Base-by-base conservation (phyloP, 2,797 vertebrate species). In the Sciurus vulgaris region DNA sequence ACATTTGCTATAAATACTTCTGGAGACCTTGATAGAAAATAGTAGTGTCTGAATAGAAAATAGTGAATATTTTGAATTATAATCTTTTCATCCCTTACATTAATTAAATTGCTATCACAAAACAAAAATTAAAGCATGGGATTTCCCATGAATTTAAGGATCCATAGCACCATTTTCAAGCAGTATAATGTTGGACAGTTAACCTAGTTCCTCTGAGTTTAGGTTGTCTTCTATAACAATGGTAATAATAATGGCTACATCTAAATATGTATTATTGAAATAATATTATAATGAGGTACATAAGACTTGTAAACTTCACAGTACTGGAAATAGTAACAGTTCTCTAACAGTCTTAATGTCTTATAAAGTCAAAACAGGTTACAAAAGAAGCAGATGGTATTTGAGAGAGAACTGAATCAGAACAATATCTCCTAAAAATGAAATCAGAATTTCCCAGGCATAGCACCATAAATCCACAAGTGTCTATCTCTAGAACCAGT, bases 401-500 rank as follows among this genome's bases (percentile, higher is more conserved):
- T 81, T 93, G 73, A 78, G 38, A 87, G 24, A 87, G 24, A 61
- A 24, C 59, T 10, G n/a, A 87, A 82, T 47, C 69, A 77, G 6
- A 89, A n/a, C 28, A 63, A 33, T 77, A 59, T 8, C 33, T 76
- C 59, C 85, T 86, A 33, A 83, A 93, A 90, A 84, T 59, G n/a
- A 91, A 97, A 74, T 86, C 24, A 49, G 65, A 67, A 87, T 94
- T 89, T 89, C 69, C 65, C 70, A 85, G 67, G 84, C 26, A 54
- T 2, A 74, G 81, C 30, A 67, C 56, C 33, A 61, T 87, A 86
- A 86, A 94, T 59, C 61, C 26, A 63, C 65, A 89, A 89, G 72
- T 86, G 47, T 89, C 94, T 92, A 91, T 85, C 79, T 89, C 15
- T 59, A 69, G 11, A 89, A 82, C 30, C 51, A 96, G 38, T 26